phyloP scores from a whole-genome alignment of 2,797 vertebrate species.

The Anguilla anguilla region DNA sequence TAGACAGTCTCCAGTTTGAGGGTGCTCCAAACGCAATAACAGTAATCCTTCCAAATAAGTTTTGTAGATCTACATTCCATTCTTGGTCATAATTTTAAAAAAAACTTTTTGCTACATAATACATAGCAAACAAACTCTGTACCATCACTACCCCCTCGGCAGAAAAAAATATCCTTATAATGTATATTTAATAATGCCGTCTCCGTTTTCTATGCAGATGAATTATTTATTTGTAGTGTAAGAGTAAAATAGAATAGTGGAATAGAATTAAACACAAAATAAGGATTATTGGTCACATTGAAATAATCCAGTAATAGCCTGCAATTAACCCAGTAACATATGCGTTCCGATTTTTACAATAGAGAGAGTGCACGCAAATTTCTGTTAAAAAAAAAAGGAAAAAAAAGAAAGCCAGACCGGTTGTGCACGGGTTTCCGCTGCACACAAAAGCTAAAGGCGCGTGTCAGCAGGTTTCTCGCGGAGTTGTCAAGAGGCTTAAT shows the following conservation, averaged over 20 bases:
- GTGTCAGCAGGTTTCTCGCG: conserved; percentile 78
- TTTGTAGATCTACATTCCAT: background rate
- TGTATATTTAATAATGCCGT: background rate
- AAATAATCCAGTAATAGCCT: background rate
- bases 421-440: conserved; percentile 53
- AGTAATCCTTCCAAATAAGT: background rate
- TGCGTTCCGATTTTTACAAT: background rate
- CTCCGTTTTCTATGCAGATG: background rate
- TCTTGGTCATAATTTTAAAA: no score
- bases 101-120: background rate
- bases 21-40: conserved; percentile 32
- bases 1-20: conserved; percentile 45
- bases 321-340: background rate
- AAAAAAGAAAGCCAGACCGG: background rate
- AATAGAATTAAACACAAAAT: background rate
- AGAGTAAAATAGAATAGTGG: background rate
- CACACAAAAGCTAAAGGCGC: conserved; percentile 66
- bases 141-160: background rate
- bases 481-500: conserved; percentile 76
- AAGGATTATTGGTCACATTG: background rate
- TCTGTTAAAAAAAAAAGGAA: background rate
- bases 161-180: background rate
- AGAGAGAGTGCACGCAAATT: background rate
- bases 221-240: background rate
- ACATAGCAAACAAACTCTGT: background rate